These are phyloP conservation scores for Xestia rhomboidea DNA, from an alignment of 2,888 invertebrate genomes.

Conservation along the genomic window DNA sequence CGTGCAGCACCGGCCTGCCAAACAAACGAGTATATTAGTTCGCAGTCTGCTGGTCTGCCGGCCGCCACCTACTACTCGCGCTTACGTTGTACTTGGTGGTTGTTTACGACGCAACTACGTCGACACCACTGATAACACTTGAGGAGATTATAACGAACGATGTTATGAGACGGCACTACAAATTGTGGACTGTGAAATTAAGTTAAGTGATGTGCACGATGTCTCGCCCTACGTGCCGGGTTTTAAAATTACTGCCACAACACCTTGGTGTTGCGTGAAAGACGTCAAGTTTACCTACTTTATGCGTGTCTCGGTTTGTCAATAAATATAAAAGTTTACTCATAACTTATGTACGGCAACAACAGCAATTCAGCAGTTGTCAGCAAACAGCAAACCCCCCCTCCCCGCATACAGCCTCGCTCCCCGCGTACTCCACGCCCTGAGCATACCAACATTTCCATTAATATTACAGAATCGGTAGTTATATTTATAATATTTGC, in stretches of 20 bases:
- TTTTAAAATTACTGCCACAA: slow-evolving; percentile 32
- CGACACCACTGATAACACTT: slow-evolving; percentile 32
- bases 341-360: slow-evolving; percentile 90
- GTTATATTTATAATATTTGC: slow-evolving; percentile 56
- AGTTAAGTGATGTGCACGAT: slow-evolving; percentile 44
- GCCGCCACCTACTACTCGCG: slow-evolving; percentile 67
- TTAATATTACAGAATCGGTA: slow-evolving; percentile 80
- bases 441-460: slow-evolving; percentile 89
- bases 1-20: slow-evolving; percentile 90
- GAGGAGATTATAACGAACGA: slow-evolving; percentile 43
- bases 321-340: slow-evolving; percentile 89
- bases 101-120: slow-evolving; percentile 31
- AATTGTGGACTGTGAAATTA: slow-evolving; percentile 33
- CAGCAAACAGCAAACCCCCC: slow-evolving; percentile 88
- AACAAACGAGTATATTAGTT: slow-evolving; percentile 88
- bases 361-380: slow-evolving; percentile 90
- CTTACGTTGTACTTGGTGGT: slow-evolving; percentile 42
- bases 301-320: slow-evolving; percentile 85
- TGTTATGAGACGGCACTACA: slow-evolving; percentile 36
- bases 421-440: slow-evolving; percentile 88
- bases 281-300: slow-evolving; percentile 70
- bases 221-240: slow-evolving; percentile 46
- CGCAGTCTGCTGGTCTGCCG: slow-evolving; percentile 76
- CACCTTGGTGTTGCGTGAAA: slow-evolving; percentile 50
- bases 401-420: slow-evolving; percentile 87